phyloP scores from a whole-genome alignment of 2,113 vertebrate genomes.

The Typhlomys cinereus region DNA sequence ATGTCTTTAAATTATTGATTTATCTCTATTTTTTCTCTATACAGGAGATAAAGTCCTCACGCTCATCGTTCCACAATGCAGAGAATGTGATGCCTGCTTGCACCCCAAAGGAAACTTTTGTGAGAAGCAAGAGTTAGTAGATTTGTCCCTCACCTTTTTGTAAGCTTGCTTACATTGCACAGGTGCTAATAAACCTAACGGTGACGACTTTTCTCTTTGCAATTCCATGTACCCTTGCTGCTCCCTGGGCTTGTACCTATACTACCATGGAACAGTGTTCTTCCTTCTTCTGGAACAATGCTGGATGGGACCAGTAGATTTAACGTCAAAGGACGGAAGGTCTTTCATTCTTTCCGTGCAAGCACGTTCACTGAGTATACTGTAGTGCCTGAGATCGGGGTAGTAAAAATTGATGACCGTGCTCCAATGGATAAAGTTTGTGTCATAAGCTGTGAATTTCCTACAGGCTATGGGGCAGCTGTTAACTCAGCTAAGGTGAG shows the following conservation, averaged over 20 bases:
- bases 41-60: slow-evolving; percentile 88
- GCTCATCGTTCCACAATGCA: slow-evolving; percentile 85
- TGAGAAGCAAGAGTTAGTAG: slow-evolving; percentile 85
- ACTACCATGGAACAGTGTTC: not conserved
- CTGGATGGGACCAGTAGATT: slow-evolving; percentile 81
- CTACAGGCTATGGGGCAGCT: slow-evolving; percentile 89
- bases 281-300: slow-evolving; percentile 69
- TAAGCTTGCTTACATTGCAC: slow-evolving; percentile 70
- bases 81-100: slow-evolving; percentile 82
- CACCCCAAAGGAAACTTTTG: slow-evolving; percentile 84
- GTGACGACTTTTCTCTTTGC: not conserved
- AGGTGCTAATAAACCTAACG: not conserved
- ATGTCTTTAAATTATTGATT: not conserved
- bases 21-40: not conserved
- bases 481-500: slow-evolving; percentile 86
- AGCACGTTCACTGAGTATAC: slow-evolving; percentile 91
- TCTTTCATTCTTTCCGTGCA: slow-evolving; percentile 86
- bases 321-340: slow-evolving; percentile 84
- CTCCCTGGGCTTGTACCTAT: too few species aligned
- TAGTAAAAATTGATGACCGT: slow-evolving; percentile 84
- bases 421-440: slow-evolving; percentile 89
- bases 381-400: slow-evolving; percentile 84
- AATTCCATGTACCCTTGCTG: not conserved
- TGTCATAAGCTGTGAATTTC: slow-evolving; percentile 86
- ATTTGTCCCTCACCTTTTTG: not conserved